Base-by-base conservation (phyloP, 1,140 invertebrate species). In the Semibalanus balanoides region DNA sequence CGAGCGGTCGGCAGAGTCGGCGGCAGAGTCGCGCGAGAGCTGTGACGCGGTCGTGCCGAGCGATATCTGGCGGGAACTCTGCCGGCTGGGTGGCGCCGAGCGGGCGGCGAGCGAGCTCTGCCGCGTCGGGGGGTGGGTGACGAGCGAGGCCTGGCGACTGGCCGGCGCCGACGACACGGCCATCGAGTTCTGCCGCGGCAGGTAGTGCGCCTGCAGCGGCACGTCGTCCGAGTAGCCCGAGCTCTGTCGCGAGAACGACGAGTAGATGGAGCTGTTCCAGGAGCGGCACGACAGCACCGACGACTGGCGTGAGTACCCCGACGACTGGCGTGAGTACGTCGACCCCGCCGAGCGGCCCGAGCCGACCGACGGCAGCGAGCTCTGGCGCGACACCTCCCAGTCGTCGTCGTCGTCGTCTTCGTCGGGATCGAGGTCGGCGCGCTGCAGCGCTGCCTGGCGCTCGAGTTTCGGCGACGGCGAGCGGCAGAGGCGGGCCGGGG, bases 381-480 rank as follows among this genome's bases (percentile, higher is more conserved):
- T 25, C 28, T 72, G 28, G 3, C n/a, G n/a, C n/a, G 70, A 72
- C n/a, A 19, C 9, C 3, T 11, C 29, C 70, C 25, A 70, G 25
- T 28, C 28, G 3, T 11, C 5, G 11, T 72, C 70, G 11, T 72
- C 70, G 3, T 28, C n/a, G 7, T 72, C 70, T 17, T 29, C 29
- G 9, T 72, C 70, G 3, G 70, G 70, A 11, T 72, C 70, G 70
- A 28, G 5, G 28, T 72, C 70, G 11, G n/a, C 28, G 28, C 70
- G 70, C 28, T 72, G n/a, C 30, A 31, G 75, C 31, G 92, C 92
- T 82, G 93, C 91, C 82, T 93, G 91, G 14, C 92, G 86, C 70
- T 92, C 89, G 40, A 90, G 76, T 76, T 78, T 80, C 70, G 78
- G 78, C 30, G 78, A 77, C 73, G 74, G 76, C 11, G 77, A 70